phyloP scores from a whole-genome alignment of 2,797 vertebrate species.

The Carcharodon carcharias region DNA sequence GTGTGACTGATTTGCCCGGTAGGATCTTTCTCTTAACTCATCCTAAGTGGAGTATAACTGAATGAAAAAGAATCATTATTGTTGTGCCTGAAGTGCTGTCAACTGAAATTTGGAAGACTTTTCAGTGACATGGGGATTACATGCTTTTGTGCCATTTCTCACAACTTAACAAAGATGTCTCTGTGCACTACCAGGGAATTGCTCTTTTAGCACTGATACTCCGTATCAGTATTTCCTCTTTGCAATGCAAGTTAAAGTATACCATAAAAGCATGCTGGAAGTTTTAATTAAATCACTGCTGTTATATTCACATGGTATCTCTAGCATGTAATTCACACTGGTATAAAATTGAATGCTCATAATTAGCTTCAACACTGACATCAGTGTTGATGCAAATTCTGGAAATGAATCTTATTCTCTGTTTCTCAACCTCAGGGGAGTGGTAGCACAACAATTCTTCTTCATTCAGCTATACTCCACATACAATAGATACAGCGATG shows the following conservation, averaged over 20 bases:
- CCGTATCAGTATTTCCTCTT: background rate
- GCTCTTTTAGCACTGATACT: background rate
- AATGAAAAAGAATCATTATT: slow-evolving; percentile 26
- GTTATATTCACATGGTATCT: background rate
- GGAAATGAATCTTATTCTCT: background rate
- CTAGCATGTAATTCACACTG: slow-evolving; percentile 10
- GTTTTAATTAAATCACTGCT: slow-evolving; percentile 29
- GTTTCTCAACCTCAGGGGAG: background rate
- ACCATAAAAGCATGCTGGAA: slow-evolving; percentile 6
- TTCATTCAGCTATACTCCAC: background rate
- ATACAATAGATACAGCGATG: background rate
- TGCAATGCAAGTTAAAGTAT: background rate
- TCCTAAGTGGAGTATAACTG: background rate
- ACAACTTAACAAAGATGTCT: slow-evolving; percentile 30
- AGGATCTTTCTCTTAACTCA: background rate
- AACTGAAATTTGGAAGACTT: slow-evolving; percentile 33
- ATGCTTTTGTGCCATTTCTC: background rate
- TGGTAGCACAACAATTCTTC: slow-evolving; percentile 5
- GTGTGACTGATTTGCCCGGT: slow-evolving; percentile 12
- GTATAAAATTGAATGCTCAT: slow-evolving; percentile 13
- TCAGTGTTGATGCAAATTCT: slow-evolving; percentile 16
- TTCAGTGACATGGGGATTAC: slow-evolving; percentile 28
- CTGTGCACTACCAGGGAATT: background rate
- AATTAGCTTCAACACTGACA: background rate
- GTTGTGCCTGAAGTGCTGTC: slow-evolving; percentile 12